Conservation (phyloP, 2,888 invertebrate genomes). For the Lasioglossum pauxillum region DNA sequence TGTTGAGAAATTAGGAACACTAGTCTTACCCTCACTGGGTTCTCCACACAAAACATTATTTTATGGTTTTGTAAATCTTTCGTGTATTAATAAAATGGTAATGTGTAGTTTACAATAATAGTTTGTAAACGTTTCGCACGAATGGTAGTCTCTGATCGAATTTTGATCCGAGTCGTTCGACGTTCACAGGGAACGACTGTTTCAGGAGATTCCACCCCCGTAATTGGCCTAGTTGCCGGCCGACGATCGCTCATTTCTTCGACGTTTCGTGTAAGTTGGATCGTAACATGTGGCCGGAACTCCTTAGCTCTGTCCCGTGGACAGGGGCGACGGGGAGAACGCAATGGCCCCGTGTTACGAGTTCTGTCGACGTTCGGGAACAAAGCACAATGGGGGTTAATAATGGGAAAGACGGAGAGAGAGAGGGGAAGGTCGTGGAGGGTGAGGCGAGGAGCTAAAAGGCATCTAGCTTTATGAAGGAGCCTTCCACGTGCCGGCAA, state of each 20-base stretch:
- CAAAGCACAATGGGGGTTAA: slow-evolving; percentile 31
- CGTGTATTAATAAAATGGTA: no score
- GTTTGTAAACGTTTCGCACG: not conserved
- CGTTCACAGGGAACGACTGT: not conserved
- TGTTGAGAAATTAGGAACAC: no score
- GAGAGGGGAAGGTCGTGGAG: slow-evolving; percentile 12
- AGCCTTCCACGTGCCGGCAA: slow-evolving; percentile 8
- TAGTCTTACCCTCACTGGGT: not conserved
- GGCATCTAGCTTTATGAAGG: slow-evolving; percentile 46
- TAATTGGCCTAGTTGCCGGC: slow-evolving; percentile 39
- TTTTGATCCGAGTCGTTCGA: not conserved
- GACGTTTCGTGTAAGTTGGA: slow-evolving; percentile 33
- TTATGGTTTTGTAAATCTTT: not conserved
- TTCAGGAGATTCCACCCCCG: slow-evolving; percentile 11
- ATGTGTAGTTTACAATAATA: no score
- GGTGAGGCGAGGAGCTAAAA: slow-evolving; percentile 17
- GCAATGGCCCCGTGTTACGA: slow-evolving; percentile 40
- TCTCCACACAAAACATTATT: not conserved
- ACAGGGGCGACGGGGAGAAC: slow-evolving; percentile 19
- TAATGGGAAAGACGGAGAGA: slow-evolving; percentile 8
- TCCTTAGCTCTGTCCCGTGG: not conserved
- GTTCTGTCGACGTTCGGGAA: slow-evolving; percentile 29
- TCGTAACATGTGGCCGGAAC: slow-evolving; percentile 41
- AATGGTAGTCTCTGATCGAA: not conserved
- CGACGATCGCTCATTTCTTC: slow-evolving; percentile 51